Base-by-base conservation (phyloP, 2,888 invertebrate species). In the Lamellibrachia columna region DNA sequence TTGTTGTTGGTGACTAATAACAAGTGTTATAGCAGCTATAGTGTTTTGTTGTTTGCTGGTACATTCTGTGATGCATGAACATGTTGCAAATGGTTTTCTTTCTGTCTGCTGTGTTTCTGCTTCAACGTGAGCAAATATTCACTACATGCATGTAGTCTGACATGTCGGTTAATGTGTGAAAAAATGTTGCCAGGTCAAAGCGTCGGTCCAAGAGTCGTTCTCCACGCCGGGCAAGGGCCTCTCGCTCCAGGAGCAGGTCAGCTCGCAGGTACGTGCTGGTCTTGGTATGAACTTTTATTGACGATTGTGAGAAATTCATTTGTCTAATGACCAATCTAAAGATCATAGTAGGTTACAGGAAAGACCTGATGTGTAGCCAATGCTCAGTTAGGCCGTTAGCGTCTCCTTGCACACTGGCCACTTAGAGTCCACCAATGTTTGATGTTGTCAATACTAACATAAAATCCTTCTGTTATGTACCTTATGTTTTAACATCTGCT, bases 161-260 rank as follows among this genome's bases (percentile, higher is more conserved):
- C 75, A 15, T 75, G 75, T 22, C 15, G 40, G 40, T 40, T 40
- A 2, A 22, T 3, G 2, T 22, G 22, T 75, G 15, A 75, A 3
- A n/a, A 75, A 75, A 75, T 75, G 75, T 75, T 22, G 15, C 6
- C 75, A 75, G 75, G 75, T 75, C 75, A 75, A 75, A n/a, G n/a
- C 75, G 75, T 6, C 15, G 75, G 22, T 75, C 75, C 6, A 75
- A 75, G 22, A 75, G 75, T 15, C 75, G 75, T 75, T 75, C 75
- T 75, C 75, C 75, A 15, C 75, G 75, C 75, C 15, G 22, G 75
- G 0, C 22, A 6, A 15, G 75, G 15, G 3, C 75, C 22, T 75
- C 75, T 75, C 75, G 75, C 75, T 22, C 75, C 75, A 75, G 75
- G n/a, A 75, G 75, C 75, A 75, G 75, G 75, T 75, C 75, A n/a